Evolutionary conservation across 2,113 vertebrate species (phyloP), one percentile per base, ranked within the genome.

Genomic region (Cercocebus atys): DNA sequence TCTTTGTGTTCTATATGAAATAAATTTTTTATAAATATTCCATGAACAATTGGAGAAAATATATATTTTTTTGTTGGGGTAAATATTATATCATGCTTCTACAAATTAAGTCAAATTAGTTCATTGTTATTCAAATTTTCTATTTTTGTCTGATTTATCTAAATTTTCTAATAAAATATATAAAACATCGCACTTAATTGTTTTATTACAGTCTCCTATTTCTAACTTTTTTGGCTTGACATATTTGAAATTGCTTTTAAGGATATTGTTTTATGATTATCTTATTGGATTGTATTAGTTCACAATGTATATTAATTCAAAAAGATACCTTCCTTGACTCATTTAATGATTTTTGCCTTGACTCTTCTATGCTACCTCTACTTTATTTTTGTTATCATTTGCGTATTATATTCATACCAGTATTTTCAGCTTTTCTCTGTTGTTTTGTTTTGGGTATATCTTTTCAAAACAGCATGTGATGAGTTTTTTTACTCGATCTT

Each of bases 391-490:
- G 14, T 79, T 84, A 83, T 4, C 55, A 81, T 82, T 81, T 79
- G 9, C 22, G 40, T 64, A 12, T 27, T 97, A 94, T 80, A 83
- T 64, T 38, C 40, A 84, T 76, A 85, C 14, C 43, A 86, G 12
- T 57, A 80, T 79, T 90, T 82, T 90, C 25, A 80, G 32, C 50
- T 75, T 91, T 87, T 84, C 20, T 68, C 2, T 80, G 10, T 55
- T 90, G 45, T 82, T 80, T 95, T 72, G 20, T 85, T 70, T 76
- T 94, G 70, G 16, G 47, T 50, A 1, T 43, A 32, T 82, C 32
- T 93, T 92, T 97, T 70, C 55, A 82, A 92, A 97, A 96, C 11
- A 94, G 12, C 16, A 84, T 50, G 82, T 27, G 10, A 59, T 82
- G n/a, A 17, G 16, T 64, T 45, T 79, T 80, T 94, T 16, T 47